Conservation (phyloP, 2,797 vertebrate species). For the Hydrocynus forskahlii region DNA sequence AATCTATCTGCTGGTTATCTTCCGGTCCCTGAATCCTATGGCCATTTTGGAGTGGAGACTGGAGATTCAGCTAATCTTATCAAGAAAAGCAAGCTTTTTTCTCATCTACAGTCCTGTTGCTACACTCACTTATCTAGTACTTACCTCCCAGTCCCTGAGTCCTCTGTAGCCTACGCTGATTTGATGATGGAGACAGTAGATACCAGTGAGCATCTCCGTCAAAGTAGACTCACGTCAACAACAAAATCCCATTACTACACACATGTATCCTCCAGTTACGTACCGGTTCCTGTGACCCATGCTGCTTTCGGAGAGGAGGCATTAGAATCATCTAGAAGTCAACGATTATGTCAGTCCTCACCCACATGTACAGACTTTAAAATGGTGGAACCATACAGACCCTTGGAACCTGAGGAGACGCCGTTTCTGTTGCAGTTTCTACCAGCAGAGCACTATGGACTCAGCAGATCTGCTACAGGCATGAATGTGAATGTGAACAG, state of each 20-base stretch:
- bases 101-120: slow-evolving; percentile 5
- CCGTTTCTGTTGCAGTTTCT: not conserved
- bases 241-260: not conserved
- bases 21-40: not conserved
- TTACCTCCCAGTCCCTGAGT: not conserved
- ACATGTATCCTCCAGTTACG: slow-evolving; percentile 3
- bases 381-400: not conserved
- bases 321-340: not conserved
- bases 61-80: not conserved
- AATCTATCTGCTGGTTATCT: slow-evolving; percentile 32
- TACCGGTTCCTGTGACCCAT: not conserved
- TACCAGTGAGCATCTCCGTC: not conserved
- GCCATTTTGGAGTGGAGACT: not conserved
- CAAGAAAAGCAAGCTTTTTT: not conserved
- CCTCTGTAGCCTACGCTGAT: not conserved
- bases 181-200: not conserved
- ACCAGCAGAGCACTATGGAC: not conserved
- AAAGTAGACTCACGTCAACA: not conserved
- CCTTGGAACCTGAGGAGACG: slow-evolving; percentile 8
- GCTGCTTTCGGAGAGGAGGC: not conserved
- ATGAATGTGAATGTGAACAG: not conserved
- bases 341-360: not conserved
- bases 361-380: slow-evolving; percentile 12
- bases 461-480: not conserved
- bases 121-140: slow-evolving; percentile 9